Base-by-base conservation (phyloP, 1,140 invertebrate genomes). In the Micrasema minimum region DNA sequence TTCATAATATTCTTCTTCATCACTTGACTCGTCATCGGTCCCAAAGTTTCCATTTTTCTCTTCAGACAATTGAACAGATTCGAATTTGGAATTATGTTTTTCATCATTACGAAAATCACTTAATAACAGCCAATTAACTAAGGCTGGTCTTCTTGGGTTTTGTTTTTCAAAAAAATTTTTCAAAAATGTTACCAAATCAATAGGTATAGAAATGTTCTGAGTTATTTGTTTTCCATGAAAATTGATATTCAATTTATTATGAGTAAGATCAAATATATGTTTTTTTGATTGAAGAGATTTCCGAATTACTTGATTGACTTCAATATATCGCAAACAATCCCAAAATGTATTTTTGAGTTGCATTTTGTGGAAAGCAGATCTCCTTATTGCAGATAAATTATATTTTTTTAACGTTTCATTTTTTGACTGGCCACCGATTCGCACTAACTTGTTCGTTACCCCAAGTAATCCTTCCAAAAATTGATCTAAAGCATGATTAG, bases 401-500 rank as follows among this genome's bases (percentile, higher is more conserved):
- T 82, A 88, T 3, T 78, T 10, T 53, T 85, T 77, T 53, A 91
- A 77, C 2, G 73, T 77, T 78, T 88, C 82, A 76, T 85, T 89
- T 76, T 88, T 88, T 1, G 89, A 90, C 79, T 91, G 88, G 3
- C 88, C 88, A 3, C 94, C 94, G 72, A 96, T 86, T 23, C 94
- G 85, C 11, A 93, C 82, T 61, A 95, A 83, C 18, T 86, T 82
- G 0, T 82, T 41, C 1, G 88, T 90, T 2, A 84, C 78, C 14
- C 78, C 66, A 5, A 87, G 76, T 9, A 93, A 85, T 18, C 89
- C 91, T 79, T 93, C 89, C n/a, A 96, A 79, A 83, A 96, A 96
- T 78, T 96, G 93, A 84, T 96, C 94, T 2, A 96, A 78, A 0
- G 94, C 94, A 80, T 96, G 93, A 78, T 96, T 96, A 0, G 93